Percentiles rank a stretch among this genome's conserved stretches.
phyloP scores from a whole-genome alignment of 1,140 invertebrate genomes.

The Drosophila gunungcola region DNA sequence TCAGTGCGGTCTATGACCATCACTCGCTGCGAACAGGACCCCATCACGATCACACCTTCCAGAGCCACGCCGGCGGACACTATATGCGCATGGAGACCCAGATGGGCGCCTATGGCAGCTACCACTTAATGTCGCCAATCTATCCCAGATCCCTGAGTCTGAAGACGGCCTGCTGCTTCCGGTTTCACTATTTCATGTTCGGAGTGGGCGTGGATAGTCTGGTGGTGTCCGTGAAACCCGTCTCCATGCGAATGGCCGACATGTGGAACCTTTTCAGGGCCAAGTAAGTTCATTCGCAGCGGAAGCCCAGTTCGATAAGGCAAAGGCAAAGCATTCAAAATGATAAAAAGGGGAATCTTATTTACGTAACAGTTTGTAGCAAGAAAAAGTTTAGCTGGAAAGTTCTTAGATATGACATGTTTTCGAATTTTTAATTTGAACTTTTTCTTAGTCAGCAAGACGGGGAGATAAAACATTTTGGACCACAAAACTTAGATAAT shows the following conservation, averaged over 20 bases:
- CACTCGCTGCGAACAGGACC: conserved; percentile 67
- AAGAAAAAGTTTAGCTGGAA: too few relatives aligned
- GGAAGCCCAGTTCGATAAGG: conserved; percentile 11
- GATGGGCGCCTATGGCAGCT: background rate
- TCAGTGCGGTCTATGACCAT: conserved; percentile 42
- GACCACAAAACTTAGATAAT: too few relatives aligned
- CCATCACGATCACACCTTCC: conserved; percentile 72
- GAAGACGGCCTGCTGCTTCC: conserved; percentile 76
- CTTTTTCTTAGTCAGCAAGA: too few relatives aligned
- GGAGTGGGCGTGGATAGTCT: conserved; percentile 69
- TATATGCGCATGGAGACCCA: conserved; percentile 77
- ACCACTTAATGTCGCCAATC: conserved; percentile 66
- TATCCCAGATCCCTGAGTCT: conserved; percentile 59
- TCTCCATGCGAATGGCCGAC: conserved; percentile 26
- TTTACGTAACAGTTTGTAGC: too few relatives aligned
- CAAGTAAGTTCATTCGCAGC: conserved; percentile 36
- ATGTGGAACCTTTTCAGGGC: conserved; percentile 38
- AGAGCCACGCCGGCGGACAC: conserved; percentile 56
- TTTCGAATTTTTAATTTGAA: too few relatives aligned
- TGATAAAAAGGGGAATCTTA: background rate
- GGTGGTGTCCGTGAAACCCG: conserved; percentile 66
- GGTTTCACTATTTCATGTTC: conserved; percentile 79
- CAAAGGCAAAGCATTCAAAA: background rate
- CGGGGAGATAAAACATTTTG: too few relatives aligned
- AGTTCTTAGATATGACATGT: too few relatives aligned